phyloP scores from a whole-genome alignment of 2,888 invertebrate species.

The Tuberolachnus salignus region DNA sequence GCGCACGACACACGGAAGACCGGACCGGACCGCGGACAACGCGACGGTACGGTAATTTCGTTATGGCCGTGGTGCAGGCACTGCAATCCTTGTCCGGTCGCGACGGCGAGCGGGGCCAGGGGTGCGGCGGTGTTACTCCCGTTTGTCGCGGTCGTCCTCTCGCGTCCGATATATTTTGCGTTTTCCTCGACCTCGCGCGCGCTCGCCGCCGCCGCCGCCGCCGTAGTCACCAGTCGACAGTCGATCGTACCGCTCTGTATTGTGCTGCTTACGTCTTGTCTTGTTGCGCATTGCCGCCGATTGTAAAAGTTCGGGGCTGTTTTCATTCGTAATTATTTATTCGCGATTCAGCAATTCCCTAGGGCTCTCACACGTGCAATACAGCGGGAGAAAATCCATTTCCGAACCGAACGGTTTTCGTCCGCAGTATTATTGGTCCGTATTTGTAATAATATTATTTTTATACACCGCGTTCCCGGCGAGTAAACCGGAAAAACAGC shows the following conservation, averaged over 20 bases:
- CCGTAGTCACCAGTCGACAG: slow-evolving; percentile 31
- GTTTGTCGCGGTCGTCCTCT: slow-evolving; percentile 13
- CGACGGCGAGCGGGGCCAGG: not conserved
- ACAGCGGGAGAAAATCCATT: no score
- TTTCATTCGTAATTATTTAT: not conserved
- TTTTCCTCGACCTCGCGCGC: slow-evolving; percentile 48
- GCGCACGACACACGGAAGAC: not conserved
- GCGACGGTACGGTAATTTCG: slow-evolving; percentile 39
- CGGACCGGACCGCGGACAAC: not conserved
- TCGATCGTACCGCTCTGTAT: not conserved
- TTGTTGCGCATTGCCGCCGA: not conserved
- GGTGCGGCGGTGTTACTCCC: slow-evolving; percentile 3
- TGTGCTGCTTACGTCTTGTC: no score
- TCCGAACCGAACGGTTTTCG: not conserved
- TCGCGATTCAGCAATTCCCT: not conserved
- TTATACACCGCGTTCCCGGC: not conserved
- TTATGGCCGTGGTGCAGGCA: slow-evolving; percentile 27
- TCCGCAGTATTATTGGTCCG: not conserved
- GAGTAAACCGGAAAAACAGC: no score
- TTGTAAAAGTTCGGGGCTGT: slow-evolving; percentile 36
- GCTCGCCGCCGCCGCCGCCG: not conserved
- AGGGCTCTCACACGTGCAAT: no score
- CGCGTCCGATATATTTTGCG: slow-evolving; percentile 22
- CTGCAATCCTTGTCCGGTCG: slow-evolving; percentile 40
- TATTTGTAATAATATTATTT: not conserved